These are phyloP conservation scores for Macroglossus sobrinus DNA, from an alignment of 2,113 vertebrate species.

Conservation along the genomic window DNA sequence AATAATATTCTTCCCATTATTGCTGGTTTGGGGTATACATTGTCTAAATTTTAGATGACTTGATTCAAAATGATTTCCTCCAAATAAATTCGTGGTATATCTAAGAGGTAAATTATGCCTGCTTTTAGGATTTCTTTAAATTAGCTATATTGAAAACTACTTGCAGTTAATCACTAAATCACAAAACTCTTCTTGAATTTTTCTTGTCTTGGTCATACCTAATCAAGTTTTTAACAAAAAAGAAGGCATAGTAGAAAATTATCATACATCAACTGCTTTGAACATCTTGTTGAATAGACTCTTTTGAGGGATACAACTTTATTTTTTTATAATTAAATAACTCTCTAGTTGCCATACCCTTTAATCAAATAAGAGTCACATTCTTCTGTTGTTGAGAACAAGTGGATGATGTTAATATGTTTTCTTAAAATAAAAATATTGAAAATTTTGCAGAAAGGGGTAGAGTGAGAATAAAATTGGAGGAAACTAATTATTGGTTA, in stretches of 20 bases:
- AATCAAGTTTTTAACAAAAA: slow-evolving; percentile 14
- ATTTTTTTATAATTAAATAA: slow-evolving; percentile 44
- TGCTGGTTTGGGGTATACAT: neutral
- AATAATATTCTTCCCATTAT: neutral
- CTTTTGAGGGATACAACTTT: neutral
- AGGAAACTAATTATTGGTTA: neutral
- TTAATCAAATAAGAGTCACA: neutral
- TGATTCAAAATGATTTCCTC: neutral
- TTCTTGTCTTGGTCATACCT: neutral
- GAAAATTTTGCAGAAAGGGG: neutral
- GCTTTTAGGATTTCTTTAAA: slow-evolving; percentile 4
- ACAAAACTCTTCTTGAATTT: neutral
- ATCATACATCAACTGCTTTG: neutral
- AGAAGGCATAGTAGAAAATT: neutral
- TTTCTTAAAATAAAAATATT: neutral
- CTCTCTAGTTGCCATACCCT: neutral
- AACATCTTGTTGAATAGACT: neutral
- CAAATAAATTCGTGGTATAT: neutral
- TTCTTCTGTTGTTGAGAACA: neutral
- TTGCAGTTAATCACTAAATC: neutral
- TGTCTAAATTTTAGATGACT: neutral
- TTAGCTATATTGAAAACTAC: neutral
- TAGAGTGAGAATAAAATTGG: neutral
- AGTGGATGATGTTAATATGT: neutral
- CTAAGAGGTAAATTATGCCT: neutral